Conservation (phyloP, 2,888 invertebrate genomes). For the Kryphioiulus occultus region DNA sequence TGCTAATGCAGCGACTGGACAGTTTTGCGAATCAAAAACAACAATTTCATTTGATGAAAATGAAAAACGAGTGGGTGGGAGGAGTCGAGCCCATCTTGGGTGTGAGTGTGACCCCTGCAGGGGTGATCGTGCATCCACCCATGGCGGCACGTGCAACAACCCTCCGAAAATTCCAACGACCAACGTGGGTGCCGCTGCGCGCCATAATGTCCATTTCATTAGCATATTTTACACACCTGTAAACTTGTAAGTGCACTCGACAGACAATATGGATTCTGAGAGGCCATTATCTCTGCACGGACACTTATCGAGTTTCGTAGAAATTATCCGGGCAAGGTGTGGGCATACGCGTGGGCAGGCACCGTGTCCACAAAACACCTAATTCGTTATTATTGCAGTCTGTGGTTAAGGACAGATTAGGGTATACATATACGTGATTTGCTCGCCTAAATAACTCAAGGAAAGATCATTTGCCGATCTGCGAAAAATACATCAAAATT, state of each 20-base stretch:
- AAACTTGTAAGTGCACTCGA: neutral
- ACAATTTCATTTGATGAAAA: too few species aligned
- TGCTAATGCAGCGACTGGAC: too few species aligned
- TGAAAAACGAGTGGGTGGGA: neutral
- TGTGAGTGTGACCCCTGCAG: neutral
- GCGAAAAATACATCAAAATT: too few species aligned
- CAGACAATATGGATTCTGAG: neutral
- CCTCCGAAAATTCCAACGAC: neutral
- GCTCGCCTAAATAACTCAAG: neutral
- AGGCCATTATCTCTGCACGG: neutral
- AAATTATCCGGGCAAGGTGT: neutral
- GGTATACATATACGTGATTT: neutral
- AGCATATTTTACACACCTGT: neutral
- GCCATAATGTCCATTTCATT: conserved; percentile 5
- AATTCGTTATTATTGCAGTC: neutral
- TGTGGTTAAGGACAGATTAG: neutral
- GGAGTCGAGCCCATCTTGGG: neutral
- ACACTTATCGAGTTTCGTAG: neutral
- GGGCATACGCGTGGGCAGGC: neutral
- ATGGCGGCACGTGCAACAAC: neutral
- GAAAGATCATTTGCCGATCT: too few species aligned
- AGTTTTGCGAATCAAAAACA: too few species aligned
- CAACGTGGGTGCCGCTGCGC: neutral
- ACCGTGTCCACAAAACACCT: neutral
- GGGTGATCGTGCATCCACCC: neutral